Evolutionary conservation across 1,140 invertebrate genomes (phyloP), one percentile per base, ranked within the genome.

Genomic region (Vanessa atalanta): DNA sequence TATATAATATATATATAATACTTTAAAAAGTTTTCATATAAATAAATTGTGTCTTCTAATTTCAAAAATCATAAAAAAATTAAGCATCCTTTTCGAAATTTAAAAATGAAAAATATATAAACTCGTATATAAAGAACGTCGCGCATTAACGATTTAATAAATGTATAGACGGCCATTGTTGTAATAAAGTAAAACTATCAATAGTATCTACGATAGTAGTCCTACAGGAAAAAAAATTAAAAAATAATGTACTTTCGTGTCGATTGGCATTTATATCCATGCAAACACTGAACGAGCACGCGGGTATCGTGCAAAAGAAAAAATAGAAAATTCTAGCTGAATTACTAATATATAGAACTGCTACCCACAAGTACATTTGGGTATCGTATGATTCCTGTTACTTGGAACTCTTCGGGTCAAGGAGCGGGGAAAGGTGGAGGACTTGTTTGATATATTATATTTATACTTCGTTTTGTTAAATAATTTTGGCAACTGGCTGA

Each of bases 361-460:
- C 53, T 75, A 79, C 78, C 75, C 73, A 77, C 78, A 79, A 70
- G 73, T 83, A 84, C 90, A 90, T 84, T 91, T 92, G 79, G 90
- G 90, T 75, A 92, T 81, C 43, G 90, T 92, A 72, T 92, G 89
- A 66, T 86, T 90, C 85, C 87, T 91, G 83, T 83, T 87, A 79
- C 77, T 84, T 65, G 82, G 82, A 15, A 83, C 70, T 77, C 83
- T 83, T 74, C 88, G 79, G 16, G 82, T 77, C 55, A 87, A 71
- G 31, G 86, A 83, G 8, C 88, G 80, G 8, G 90, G 90, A 71
- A 92, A 92, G 20, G 90, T 92, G 9, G 84, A 88, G 15, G 86
- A 86, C 77, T 90, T 91, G 77, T 77, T 84, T n/a, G 82, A 79
- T 26, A 83, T 50, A 12, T 89, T 85, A 70, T 86, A 83, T 80